A percentile compares a stretch with the other conserved stretches of the same genome.
Conservation (phyloP, 2,888 invertebrate genomes). For the Lepidochitona cinerea region DNA sequence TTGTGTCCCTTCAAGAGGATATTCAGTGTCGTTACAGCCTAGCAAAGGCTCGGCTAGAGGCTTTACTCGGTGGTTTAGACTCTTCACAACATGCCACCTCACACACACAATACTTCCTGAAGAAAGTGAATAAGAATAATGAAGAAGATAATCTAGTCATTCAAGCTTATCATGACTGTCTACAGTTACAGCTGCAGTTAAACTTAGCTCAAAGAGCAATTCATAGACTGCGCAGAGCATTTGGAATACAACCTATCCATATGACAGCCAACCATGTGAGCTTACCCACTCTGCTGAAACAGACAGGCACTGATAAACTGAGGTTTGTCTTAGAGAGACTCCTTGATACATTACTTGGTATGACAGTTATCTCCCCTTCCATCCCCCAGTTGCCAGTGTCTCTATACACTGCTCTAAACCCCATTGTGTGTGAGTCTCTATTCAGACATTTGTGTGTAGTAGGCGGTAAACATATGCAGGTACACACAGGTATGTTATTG, state of each 20-base stretch:
- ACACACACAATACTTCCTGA: conserved; percentile 78
- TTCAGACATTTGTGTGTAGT: conserved; percentile 83
- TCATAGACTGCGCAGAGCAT: conserved; percentile 79
- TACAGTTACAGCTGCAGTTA: conserved; percentile 89
- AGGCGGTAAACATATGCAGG: conserved; percentile 77
- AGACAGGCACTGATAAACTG: conserved; percentile 86
- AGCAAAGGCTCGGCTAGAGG: conserved; percentile 87
- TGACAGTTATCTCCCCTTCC: conserved; percentile 65
- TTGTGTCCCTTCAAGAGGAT: conserved; percentile 83
- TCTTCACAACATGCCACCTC: conserved; percentile 70
- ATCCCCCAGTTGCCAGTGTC: conserved; percentile 66
- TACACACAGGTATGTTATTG: conserved; percentile 75
- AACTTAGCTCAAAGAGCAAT: conserved; percentile 80
- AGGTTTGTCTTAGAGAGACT: conserved; percentile 86
- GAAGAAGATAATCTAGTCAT: conserved; percentile 74
- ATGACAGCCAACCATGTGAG: background rate
- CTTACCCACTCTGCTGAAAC: conserved; percentile 69
- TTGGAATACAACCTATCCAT: conserved; percentile 47
- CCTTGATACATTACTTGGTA: conserved; percentile 81
- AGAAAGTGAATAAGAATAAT: conserved; percentile 72
- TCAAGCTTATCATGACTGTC: conserved; percentile 81
- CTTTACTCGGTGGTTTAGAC: conserved; percentile 75
- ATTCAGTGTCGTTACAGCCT: conserved; percentile 86
- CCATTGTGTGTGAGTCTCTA: conserved; percentile 73
- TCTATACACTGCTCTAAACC: conserved; percentile 59